Evolutionary conservation across 2,888 invertebrate genomes (phyloP).

Genomic region (Zelleria hepariella): DNA sequence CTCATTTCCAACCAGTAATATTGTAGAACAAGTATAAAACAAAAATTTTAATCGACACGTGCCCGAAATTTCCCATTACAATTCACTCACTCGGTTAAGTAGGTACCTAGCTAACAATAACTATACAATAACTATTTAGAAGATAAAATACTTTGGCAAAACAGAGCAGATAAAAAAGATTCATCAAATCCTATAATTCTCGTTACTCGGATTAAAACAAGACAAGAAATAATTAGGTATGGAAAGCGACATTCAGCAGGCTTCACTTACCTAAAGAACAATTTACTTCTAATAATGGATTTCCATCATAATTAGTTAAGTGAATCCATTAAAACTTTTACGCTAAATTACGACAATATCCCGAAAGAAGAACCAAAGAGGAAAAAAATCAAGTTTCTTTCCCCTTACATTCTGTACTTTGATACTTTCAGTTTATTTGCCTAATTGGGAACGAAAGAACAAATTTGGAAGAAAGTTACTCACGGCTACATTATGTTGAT

Average conservation of each 20-base stretch:
- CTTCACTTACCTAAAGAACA: conserved; percentile 6
- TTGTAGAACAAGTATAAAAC: no score
- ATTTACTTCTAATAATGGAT: conserved; percentile 22
- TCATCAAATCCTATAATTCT: background rate
- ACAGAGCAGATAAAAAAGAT: background rate
- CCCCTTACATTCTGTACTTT: conserved; percentile 24
- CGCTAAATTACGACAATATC: conserved; percentile 21
- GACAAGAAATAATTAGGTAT: background rate
- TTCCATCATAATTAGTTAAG: conserved; percentile 30
- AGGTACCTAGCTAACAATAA: no score
- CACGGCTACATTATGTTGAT: background rate
- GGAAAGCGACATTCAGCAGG: background rate
- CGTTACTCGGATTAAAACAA: background rate
- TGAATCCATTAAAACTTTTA: conserved; percentile 27
- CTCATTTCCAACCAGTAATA: no score
- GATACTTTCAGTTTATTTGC: conserved; percentile 26
- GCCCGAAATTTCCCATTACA: no score
- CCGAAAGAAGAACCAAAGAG: conserved; percentile 15
- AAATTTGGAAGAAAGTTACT: conserved; percentile 24
- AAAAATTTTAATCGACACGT: no score
- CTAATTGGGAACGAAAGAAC: conserved; percentile 40
- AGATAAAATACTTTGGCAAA: background rate
- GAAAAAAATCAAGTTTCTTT: conserved; percentile 30
- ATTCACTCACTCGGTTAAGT: no score
- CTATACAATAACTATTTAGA: no score